Evolutionary conservation across 2,113 vertebrate genomes (phyloP).

Genomic region (Dascyllus trimaculatus): DNA sequence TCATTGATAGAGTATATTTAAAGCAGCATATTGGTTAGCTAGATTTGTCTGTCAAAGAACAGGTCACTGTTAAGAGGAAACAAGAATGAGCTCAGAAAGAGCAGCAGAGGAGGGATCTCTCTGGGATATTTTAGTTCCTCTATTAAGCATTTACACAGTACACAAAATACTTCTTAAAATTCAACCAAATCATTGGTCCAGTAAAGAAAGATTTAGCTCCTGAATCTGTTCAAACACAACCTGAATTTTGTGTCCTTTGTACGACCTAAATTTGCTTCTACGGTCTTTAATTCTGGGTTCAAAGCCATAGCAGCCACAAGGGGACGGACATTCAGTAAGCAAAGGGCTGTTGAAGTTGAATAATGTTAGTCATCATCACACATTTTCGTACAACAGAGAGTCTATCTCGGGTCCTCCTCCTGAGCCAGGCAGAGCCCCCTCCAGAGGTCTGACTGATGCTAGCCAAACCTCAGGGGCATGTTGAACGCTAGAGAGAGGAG

Average conservation of each 20-base stretch:
- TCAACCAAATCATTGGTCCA: no score
- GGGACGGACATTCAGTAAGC: background rate
- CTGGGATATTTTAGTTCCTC: no score
- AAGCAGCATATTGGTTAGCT: slow-evolving; percentile 9
- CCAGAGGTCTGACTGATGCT: slow-evolving; percentile 49
- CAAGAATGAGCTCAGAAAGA: background rate
- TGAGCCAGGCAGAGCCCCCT: slow-evolving; percentile 32
- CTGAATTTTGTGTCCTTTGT: no score
- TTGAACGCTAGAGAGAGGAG: slow-evolving; percentile 44
- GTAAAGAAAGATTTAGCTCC: no score
- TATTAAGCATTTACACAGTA: no score
- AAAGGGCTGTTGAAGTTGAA: slow-evolving; percentile 29
- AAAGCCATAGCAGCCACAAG: background rate
- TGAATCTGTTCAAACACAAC: no score
- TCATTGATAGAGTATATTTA: slow-evolving; percentile 12
- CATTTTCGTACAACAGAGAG: slow-evolving; percentile 43
- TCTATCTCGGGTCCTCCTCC: slow-evolving; percentile 41
- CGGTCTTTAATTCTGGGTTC: no score
- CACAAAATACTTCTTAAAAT: no score
- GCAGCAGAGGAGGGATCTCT: no score
- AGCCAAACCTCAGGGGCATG: slow-evolving; percentile 52
- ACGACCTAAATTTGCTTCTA: no score
- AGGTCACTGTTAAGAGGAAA: background rate
- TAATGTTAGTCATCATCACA: slow-evolving; percentile 55
- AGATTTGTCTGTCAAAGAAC: slow-evolving; percentile 18